Evolutionary conservation across 2,797 vertebrate genomes (phyloP).

Genomic region (Tragopan temminckii): DNA sequence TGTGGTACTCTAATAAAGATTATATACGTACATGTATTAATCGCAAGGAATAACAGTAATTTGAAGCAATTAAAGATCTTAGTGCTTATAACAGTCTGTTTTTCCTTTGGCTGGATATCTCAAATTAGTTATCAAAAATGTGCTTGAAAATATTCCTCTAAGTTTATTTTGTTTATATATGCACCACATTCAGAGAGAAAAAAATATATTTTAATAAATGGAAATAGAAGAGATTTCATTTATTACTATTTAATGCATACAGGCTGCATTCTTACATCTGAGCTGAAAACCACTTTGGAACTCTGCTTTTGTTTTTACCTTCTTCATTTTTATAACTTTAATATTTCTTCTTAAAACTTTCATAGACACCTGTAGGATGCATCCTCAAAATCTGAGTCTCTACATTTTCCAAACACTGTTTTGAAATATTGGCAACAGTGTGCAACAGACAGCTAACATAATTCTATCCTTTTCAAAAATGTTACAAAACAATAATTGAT

Average conservation of each 20-base stretch:
- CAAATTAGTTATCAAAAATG: neutral
- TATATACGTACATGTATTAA: neutral
- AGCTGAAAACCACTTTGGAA: neutral
- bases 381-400: neutral
- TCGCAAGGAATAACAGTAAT: slow-evolving; percentile 1
- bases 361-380: neutral
- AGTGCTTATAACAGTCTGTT: neutral
- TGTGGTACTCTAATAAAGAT: neutral
- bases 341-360: neutral
- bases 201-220: neutral
- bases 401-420: slow-evolving; percentile 29
- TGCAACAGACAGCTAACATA: slow-evolving; percentile 6
- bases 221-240: neutral
- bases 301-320: neutral
- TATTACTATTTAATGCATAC: neutral
- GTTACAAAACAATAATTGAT: slow-evolving; percentile 56
- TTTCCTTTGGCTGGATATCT: neutral
- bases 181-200: neutral
- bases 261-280: neutral
- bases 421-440: neutral
- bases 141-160: neutral
- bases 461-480: slow-evolving; percentile 15
- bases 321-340: neutral
- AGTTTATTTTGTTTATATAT: neutral
- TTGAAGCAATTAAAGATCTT: slow-evolving; percentile 44